Base-by-base conservation (phyloP, 2,113 vertebrate genomes). In the Odobenus rosmarus region DNA sequence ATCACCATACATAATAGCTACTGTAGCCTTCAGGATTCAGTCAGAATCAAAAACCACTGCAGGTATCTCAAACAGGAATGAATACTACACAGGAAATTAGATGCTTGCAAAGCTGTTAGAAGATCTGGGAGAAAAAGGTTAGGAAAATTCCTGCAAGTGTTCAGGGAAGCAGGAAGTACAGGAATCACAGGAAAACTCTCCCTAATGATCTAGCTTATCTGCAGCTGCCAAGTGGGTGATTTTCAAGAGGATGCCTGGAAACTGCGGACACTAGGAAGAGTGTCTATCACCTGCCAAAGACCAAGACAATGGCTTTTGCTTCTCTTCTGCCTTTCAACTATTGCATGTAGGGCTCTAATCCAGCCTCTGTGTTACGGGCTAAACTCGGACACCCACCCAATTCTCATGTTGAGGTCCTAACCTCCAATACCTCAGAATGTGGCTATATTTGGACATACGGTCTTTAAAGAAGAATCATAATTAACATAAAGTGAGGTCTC, bases 61-160 rank as follows among this genome's bases (percentile, higher is more conserved):
- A 89, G 55, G 33, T 14, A 16, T 80, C 49, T 64, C 59, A 79
- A 93, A 91, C 12, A 88, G 69, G 61, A 96, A 93, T 57, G 26
- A 76, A 85, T 93, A 88, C 90, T 81, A 77, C 62, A 88, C 24
- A 81, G 88, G 71, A 89, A 92, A 82, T 72, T 55, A 77, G 46
- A 72, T 51, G 64, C 46, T 77, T 71, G 23, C 33, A 91, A 83
- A 95, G 49, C 69, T 90, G 28, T 76, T 76, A 77, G 51, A 87
- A 80, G 92, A 82, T 31, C 8, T 19, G 4, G 71, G 8, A 74
- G 71, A 92, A 76, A 83, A 88, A 88, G 28, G 18, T 89, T n/a
- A 62, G 36, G 26, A 26, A 82, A 93, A 49, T 16, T 21, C n/a
- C 16, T 57, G 76, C 21, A 61, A 81, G 67, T 36, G n/a, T 82